Conservation (phyloP, 2,888 invertebrate genomes). For the Cantharis rufa region DNA sequence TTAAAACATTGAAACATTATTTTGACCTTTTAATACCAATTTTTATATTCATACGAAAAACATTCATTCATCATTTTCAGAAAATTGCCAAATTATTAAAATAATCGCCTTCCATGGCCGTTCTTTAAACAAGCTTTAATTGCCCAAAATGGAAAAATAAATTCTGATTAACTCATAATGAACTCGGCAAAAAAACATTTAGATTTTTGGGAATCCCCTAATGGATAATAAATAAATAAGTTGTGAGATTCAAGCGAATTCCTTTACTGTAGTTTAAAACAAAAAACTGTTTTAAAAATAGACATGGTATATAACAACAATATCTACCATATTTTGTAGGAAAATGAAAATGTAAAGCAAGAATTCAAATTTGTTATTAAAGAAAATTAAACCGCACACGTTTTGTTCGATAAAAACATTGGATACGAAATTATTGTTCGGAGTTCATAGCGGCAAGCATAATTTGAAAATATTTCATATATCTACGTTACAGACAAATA, state of each 20-base stretch:
- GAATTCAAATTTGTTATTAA: background rate
- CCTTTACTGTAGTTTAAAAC: background rate
- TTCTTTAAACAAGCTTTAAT: background rate
- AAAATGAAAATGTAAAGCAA: background rate
- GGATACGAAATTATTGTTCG: background rate
- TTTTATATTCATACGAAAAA: no score
- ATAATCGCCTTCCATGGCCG: background rate
- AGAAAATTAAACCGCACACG: background rate
- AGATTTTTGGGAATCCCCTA: background rate
- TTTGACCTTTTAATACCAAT: no score
- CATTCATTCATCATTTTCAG: background rate
- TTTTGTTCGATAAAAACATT: background rate
- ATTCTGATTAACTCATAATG: background rate
- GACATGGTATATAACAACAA: no score
- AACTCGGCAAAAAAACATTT: background rate
- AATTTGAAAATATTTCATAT: background rate
- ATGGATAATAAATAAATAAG: background rate
- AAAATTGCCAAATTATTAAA: background rate
- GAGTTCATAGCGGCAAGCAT: background rate
- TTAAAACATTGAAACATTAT: no score
- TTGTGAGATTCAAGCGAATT: background rate
- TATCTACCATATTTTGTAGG: no score
- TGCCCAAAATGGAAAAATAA: background rate
- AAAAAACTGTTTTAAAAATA: no score
- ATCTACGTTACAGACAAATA: conserved; percentile 7